Evolutionary conservation across 2,888 invertebrate genomes (phyloP), one percentile per base, ranked within the genome.

Genomic region (Lottia scabra): DNA sequence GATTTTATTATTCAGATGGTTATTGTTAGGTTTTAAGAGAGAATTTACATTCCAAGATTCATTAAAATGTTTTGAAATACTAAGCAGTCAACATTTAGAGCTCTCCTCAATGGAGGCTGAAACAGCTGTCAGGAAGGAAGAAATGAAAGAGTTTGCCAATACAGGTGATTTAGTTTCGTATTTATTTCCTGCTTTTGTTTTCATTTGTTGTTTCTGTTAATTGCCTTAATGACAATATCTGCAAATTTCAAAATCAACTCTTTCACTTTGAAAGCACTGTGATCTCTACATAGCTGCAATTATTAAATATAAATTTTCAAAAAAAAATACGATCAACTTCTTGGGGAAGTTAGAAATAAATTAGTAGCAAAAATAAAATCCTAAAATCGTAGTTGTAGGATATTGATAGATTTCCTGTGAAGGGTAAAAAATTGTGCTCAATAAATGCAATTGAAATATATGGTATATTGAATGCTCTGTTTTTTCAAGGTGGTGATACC

Each of bases 71-170:
- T 87, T 89, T 82, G 89, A 89, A 77, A 88, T 89, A 56, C 75
- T 89, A n/a, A 84, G 86, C 69, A 87, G 87, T 69, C 87, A 87
- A 69, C 86, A 89, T 77, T 71, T 89, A 46, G 89, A 89, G 70
- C 77, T 88, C 45, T 83, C 83, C 48, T 85, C 87, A 13, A 66
- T 87, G 70, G 87, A 86, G 68, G 88, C 88, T 0, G 86, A 86
- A 71, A 82, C 80, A 19, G 83, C 83, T 0, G 75, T 84, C 38
- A 79, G 83, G 62, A 76, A 76, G 72, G 86, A 87, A 75, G 79
- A 83, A 65, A 82, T 80, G 81, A 84, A 82, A 66, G 87, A 87
- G 68, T 88, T 87, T 77, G 84, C 84, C 46, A 80, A 82, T 65
- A 76, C 82, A 70, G 84, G 87, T 85, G 68, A 65, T 73, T 65